Evolutionary conservation across 2,797 vertebrate genomes (phyloP).

Genomic region (Acropternis orthonyx): DNA sequence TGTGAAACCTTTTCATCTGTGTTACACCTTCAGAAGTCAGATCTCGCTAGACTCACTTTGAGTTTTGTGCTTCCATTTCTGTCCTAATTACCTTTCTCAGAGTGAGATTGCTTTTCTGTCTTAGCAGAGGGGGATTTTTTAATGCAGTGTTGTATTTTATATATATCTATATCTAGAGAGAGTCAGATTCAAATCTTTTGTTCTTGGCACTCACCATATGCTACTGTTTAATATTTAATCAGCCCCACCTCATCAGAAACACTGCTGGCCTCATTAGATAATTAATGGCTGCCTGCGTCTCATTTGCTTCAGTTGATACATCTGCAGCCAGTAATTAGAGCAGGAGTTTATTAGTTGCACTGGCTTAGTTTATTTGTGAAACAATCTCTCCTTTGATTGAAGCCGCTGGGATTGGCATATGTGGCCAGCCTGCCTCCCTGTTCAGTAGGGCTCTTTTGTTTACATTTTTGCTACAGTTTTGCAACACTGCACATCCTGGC

Average conservation of each 20-base stretch:
- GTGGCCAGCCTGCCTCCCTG: conserved; percentile 72
- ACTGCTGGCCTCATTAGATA: conserved; percentile 85
- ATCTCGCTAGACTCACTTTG: conserved; percentile 46
- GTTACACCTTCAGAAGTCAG: conserved; percentile 71
- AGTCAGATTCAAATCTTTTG: conserved; percentile 68
- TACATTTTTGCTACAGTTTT: conserved; percentile 79
- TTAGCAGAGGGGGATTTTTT: neutral
- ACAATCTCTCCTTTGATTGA: conserved; percentile 78
- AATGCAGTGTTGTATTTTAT: neutral
- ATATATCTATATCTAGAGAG: neutral
- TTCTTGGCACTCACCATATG: conserved; percentile 82
- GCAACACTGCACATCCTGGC: conserved; percentile 72
- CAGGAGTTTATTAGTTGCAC: conserved; percentile 83
- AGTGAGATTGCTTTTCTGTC: conserved; percentile 54
- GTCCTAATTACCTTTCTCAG: conserved; percentile 77
- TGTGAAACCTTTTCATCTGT: conserved; percentile 75
- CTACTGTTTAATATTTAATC: conserved; percentile 88
- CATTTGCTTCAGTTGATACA: conserved; percentile 84
- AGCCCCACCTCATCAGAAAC: conserved; percentile 84
- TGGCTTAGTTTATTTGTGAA: conserved; percentile 80
- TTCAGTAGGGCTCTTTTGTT: conserved; percentile 77
- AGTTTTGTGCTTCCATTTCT: conserved; percentile 66
- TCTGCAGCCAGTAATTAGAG: conserved; percentile 87
- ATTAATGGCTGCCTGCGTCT: conserved; percentile 83
- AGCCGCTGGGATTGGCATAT: conserved; percentile 74